Conservation (phyloP, 2,888 invertebrate species). For the Drosophila atripex region DNA sequence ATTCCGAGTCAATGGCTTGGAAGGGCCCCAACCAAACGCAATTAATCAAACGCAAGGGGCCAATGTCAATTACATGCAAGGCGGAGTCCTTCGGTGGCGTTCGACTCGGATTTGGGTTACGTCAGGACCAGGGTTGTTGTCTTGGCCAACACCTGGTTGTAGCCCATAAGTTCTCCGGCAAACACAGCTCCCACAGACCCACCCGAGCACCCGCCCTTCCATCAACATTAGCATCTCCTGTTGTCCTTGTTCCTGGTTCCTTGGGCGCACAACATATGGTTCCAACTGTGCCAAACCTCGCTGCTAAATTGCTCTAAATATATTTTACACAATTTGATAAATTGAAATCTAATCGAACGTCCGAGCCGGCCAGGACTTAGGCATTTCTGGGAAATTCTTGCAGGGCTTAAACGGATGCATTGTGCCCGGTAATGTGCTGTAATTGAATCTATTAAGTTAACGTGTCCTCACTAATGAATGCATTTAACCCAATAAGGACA, state of each 20-base stretch:
- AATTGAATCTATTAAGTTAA: constrained; percentile 29
- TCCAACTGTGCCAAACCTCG: not conserved
- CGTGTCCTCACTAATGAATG: constrained; percentile 2
- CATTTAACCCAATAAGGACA: constrained; percentile 1
- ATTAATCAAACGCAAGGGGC: constrained; percentile 71
- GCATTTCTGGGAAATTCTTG: not conserved
- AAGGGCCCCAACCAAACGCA: constrained; percentile 63
- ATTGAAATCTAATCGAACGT: constrained; percentile 46
- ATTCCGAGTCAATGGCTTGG: constrained; percentile 70
- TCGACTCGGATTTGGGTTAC: constrained; percentile 12
- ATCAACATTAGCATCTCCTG: constrained; percentile 21
- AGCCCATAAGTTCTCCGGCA: constrained; percentile 28
- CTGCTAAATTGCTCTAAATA: constrained; percentile 54
- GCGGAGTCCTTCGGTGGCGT: not conserved
- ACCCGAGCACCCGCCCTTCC: not conserved
- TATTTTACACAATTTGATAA: constrained; percentile 54
- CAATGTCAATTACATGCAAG: constrained; percentile 60
- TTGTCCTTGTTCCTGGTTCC: constrained; percentile 31
- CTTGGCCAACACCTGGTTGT: constrained; percentile 39
- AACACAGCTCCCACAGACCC: constrained; percentile 5
- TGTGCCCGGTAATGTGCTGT: constrained; percentile 23
- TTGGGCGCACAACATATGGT: constrained; percentile 3
- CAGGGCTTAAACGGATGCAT: not conserved
- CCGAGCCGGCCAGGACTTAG: constrained; percentile 1
- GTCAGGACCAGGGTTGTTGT: constrained; percentile 19